Evolutionary conservation across 2,113 vertebrate genomes (phyloP).

Genomic region (Eulemur macaco): DNA sequence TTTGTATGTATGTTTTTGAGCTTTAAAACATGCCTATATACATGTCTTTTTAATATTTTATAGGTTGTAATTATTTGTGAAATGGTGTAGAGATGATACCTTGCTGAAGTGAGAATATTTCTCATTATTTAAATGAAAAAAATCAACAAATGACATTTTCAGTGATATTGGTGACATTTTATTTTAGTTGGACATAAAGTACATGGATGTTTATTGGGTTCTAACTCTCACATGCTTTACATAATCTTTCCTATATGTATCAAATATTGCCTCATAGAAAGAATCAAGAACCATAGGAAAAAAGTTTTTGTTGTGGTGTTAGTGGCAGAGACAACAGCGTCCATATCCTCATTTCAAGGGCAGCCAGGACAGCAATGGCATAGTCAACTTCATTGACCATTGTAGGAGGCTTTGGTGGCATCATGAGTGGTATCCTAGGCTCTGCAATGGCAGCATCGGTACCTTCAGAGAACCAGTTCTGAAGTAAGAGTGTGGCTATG

Average conservation of each 20-base stretch:
- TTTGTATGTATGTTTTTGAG: neutral
- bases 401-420: neutral
- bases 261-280: neutral
- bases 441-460: neutral
- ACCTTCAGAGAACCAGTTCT: neutral
- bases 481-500: neutral
- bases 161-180: neutral
- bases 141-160: neutral
- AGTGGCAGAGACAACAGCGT: neutral
- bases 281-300: neutral
- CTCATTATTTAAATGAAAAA: neutral
- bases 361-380: neutral
- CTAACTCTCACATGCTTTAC: neutral
- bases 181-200: neutral
- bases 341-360: too few species aligned
- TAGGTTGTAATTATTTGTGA: neutral
- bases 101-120: neutral
- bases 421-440: neutral
- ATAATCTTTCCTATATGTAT: neutral
- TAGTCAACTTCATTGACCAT: neutral
- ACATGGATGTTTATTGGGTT: neutral
- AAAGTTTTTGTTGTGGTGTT: neutral
- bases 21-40: neutral
- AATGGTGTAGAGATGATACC: neutral
- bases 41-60: neutral